Base-by-base conservation (phyloP, 2,888 invertebrate species). In the Crioceris asparagi region DNA sequence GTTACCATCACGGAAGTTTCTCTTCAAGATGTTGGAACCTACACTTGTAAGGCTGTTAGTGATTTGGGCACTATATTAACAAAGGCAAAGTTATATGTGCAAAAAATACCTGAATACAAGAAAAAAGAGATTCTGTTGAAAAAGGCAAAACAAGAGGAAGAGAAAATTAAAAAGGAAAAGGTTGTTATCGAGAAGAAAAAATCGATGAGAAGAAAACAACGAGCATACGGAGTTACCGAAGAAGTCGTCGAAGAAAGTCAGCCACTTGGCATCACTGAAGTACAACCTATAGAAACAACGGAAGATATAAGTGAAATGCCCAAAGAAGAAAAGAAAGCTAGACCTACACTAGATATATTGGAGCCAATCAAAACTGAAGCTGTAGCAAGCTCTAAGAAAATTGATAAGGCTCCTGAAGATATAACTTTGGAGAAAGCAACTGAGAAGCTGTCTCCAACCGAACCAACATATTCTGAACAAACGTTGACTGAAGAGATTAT, bases 1-100 rank as follows among this genome's bases (percentile, higher is more conserved):
- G 73, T 84, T 47, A 77, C 73, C 17, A 76, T 91, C 43, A 65
- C 69, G 36, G 74, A 72, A 52, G 78, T 73, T 1, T 71, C 69
- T 1, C 70, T 71, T 41, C 75, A 76, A 37, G 72, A 82, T 54
- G 76, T 76, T 49, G 92, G 87, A 17, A 74, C 71, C 35, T 92
- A 90, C 54, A 74, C 76, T 48, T 90, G 90, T 60, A 87, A 86
- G 65, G 83, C 88, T 7, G 77, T 80, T 11, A 92, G 90, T 60
- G 84, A 85, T 52, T 79, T 85, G 40, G 91, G 91, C 32, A 75
- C 82, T 65, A 81, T 80, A 17, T 70, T 77, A 33, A 83, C 86
- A 2, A 83, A 83, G 63, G 86, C 81, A 5, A 81, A 79, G 60
- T 66, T 91, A 29, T 77, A 78, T 55, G 78, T 87, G 29, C 70